phyloP scores from a whole-genome alignment of 2,797 vertebrate genomes.

The Pagetopsis macropterus region DNA sequence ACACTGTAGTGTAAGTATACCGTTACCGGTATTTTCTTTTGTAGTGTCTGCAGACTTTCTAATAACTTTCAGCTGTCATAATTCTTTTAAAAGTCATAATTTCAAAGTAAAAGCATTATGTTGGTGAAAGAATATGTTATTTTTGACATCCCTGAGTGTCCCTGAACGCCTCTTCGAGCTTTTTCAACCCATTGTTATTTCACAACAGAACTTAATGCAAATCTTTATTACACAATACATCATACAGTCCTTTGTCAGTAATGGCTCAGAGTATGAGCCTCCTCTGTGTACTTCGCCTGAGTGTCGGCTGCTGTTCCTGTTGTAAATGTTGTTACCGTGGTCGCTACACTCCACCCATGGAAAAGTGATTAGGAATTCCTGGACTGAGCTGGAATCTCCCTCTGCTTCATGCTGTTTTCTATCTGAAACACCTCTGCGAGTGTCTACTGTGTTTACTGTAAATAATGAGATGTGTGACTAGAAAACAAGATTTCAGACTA shows the following conservation, averaged over 20 bases:
- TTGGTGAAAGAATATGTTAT: neutral
- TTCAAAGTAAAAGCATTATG: slow-evolving; percentile 5
- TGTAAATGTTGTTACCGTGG: slow-evolving; percentile 43
- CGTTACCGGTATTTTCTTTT: too few species aligned
- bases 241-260: neutral
- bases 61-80: neutral
- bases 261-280: slow-evolving; percentile 14
- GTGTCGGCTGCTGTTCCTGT: slow-evolving; percentile 24
- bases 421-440: slow-evolving; percentile 30
- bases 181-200: neutral
- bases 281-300: slow-evolving; percentile 38
- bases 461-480: slow-evolving; percentile 43
- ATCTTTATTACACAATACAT: neutral
- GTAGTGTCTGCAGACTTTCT: neutral
- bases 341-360: slow-evolving; percentile 61
- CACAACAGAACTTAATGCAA: neutral
- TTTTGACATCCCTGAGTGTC: neutral
- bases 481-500: neutral
- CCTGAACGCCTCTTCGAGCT: neutral
- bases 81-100: neutral
- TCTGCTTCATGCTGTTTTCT: slow-evolving; percentile 39
- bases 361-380: slow-evolving; percentile 67
- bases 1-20: too few species aligned
- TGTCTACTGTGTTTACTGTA: slow-evolving; percentile 27
- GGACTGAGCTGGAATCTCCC: slow-evolving; percentile 31